Conservation (phyloP, 2,113 vertebrate species). For the Elanus axillaris region DNA sequence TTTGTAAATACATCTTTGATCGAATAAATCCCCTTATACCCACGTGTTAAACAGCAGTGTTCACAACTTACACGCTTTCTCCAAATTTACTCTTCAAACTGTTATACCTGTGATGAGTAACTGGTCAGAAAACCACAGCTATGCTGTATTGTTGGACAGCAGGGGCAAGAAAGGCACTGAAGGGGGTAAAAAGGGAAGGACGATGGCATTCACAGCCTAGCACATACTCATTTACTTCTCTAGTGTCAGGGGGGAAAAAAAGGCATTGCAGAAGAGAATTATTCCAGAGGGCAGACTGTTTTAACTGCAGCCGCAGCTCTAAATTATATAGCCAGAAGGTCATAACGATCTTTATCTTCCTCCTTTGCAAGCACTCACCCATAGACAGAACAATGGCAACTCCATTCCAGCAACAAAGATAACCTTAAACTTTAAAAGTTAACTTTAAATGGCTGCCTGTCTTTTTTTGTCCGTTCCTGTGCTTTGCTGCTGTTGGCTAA, state of each 20-base stretch:
- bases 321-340: conserved; percentile 2
- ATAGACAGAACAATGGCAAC: background rate
- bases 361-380: background rate
- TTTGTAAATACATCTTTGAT: background rate
- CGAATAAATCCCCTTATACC: background rate
- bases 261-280: background rate
- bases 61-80: rapidly evolving
- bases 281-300: background rate
- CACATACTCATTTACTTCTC: background rate
- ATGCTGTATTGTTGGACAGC: background rate
- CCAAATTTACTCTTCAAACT: background rate
- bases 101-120: background rate
- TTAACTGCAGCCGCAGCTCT: background rate
- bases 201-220: background rate
- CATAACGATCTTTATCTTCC: background rate
- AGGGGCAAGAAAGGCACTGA: background rate
- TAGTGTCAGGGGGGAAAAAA: background rate
- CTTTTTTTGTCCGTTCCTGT: background rate
- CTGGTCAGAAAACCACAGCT: rapidly evolving
- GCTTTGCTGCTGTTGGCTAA: background rate
- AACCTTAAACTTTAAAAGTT: background rate
- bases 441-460: background rate
- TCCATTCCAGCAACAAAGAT: background rate
- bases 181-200: background rate
- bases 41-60: background rate